Evolutionary conservation across 2,797 vertebrate species (phyloP).

Genomic region (Pampus argenteus): DNA sequence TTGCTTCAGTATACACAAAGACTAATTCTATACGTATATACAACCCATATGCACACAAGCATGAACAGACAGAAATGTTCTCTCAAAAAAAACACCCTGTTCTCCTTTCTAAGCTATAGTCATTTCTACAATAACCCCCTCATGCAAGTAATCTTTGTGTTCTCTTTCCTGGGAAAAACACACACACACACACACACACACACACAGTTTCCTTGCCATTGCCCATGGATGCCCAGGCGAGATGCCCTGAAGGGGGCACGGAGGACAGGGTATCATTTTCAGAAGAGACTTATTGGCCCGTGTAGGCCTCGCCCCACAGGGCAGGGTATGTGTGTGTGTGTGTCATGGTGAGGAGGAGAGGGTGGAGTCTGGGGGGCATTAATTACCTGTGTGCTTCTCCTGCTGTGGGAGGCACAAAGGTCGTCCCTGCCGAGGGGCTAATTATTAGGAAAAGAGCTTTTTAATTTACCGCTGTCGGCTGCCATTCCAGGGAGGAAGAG

Average conservation of each 20-base stretch:
- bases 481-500: conserved; percentile 78
- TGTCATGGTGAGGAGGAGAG: conserved; percentile 50
- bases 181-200: conserved; percentile 31
- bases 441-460: conserved; percentile 84
- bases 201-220: conserved; percentile 61
- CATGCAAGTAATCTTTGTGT: conserved; percentile 44
- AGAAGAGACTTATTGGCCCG: conserved; percentile 65
- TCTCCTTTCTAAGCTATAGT: conserved; percentile 38
- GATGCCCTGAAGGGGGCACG: conserved; percentile 67
- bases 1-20: conserved; percentile 37
- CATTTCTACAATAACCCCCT: conserved; percentile 47
- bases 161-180: conserved; percentile 19
- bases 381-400: conserved; percentile 82
- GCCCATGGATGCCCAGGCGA: conserved; percentile 62
- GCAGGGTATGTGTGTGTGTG: conserved; percentile 49
- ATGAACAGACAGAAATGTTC: conserved; percentile 15
- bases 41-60: conserved; percentile 49
- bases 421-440: conserved; percentile 76
- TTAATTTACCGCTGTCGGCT: conserved; percentile 83
- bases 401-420: conserved; percentile 76
- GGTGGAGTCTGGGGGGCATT: conserved; percentile 63
- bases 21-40: conserved; percentile 34
- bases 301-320: conserved; percentile 62
- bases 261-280: conserved; percentile 76
- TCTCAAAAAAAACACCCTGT: conserved; percentile 15